These are phyloP conservation scores for Bombus impatiens DNA, from an alignment of 1,140 invertebrate genomes.

Conservation along the genomic window DNA sequence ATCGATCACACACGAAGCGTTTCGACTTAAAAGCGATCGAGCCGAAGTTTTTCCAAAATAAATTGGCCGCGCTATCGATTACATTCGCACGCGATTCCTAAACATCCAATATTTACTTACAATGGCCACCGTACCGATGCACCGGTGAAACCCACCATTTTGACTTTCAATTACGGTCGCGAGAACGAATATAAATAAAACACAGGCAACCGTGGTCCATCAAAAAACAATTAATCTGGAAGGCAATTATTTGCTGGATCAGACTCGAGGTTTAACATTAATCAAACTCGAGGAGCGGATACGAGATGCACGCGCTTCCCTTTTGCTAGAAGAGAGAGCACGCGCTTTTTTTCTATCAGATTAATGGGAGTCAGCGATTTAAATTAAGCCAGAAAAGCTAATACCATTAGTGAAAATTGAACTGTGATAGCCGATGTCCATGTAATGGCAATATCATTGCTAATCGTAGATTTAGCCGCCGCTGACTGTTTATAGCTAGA, in stretches of 20 bases:
- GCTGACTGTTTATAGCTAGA: not conserved
- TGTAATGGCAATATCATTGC: not conserved
- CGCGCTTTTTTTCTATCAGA: not conserved
- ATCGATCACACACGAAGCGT: slow-evolving; percentile 24
- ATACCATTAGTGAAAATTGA: slow-evolving; percentile 16
- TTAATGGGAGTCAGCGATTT: not conserved
- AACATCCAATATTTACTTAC: slow-evolving; percentile 11
- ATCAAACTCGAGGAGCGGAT: slow-evolving; percentile 2
- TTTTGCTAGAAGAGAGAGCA: not conserved
- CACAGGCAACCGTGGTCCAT: slow-evolving; percentile 18
- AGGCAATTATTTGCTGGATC: slow-evolving; percentile 28
- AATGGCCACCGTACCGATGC: not conserved
- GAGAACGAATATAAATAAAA: slow-evolving; percentile 28
- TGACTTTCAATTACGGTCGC: slow-evolving; percentile 25
- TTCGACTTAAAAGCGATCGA: slow-evolving; percentile 1
- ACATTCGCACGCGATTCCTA: slow-evolving; percentile 23
- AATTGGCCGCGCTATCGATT: slow-evolving; percentile 27
- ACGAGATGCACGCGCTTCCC: not conserved
- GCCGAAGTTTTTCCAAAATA: not conserved
- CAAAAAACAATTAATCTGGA: slow-evolving; percentile 38
- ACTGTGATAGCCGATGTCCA: not conserved
- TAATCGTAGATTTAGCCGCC: not conserved
- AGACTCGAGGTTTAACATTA: slow-evolving; percentile 24
- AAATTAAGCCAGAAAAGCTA: slow-evolving; percentile 9
- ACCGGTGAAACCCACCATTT: not conserved